Conservation (phyloP, 2,113 vertebrate genomes). For the Cebus imitator region DNA sequence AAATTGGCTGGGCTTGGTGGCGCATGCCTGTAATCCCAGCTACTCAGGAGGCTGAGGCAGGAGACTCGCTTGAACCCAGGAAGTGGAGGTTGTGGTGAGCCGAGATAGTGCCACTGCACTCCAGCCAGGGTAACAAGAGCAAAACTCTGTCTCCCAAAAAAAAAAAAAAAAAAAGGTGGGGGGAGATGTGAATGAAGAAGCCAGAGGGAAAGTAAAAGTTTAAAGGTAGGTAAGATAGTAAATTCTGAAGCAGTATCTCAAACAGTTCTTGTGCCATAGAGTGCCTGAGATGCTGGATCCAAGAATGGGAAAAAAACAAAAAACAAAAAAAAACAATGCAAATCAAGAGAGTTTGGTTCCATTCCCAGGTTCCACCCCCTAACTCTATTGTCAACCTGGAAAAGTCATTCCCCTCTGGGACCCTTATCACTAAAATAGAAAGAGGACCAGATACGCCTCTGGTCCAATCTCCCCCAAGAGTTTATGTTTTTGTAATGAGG, state of each 20-base stretch:
- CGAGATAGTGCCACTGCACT: too few species aligned
- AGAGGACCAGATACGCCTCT: neutral
- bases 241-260: neutral
- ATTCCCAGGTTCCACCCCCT: neutral
- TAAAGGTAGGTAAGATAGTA: neutral
- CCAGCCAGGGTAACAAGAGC: too few species aligned
- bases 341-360: neutral
- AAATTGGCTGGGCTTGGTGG: too few species aligned
- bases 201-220: neutral
- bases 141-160: too few species aligned
- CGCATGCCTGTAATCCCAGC: too few species aligned
- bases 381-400: neutral
- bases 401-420: slow-evolving; percentile 55
- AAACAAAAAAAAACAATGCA: neutral
- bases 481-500: neutral
- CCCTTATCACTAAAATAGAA: neutral
- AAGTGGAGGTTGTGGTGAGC: too few species aligned
- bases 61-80: too few species aligned
- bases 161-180: too few species aligned
- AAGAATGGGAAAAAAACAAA: neutral
- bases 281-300: neutral
- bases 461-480: neutral
- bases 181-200: neutral
- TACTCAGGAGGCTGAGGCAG: too few species aligned
- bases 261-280: neutral